A percentile compares a stretch with the other conserved stretches of the same genome.
These are phyloP conservation scores for Andrena chrysosceles DNA, from an alignment of 2,888 invertebrate species.

Conservation along the genomic window DNA sequence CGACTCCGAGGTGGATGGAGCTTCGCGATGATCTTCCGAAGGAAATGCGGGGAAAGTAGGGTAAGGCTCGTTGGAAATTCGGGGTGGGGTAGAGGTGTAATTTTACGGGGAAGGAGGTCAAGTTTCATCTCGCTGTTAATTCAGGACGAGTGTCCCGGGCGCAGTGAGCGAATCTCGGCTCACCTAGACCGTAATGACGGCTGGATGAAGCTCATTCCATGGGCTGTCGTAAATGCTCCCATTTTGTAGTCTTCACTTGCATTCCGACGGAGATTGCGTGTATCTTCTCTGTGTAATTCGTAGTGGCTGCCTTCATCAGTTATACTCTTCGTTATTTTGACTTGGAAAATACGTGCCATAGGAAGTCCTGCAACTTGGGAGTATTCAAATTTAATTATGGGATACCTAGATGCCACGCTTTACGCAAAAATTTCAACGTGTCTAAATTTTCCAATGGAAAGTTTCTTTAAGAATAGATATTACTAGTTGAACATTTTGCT, in stretches of 20 bases:
- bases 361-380: too few species aligned
- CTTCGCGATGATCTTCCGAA: too few species aligned
- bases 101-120: background rate
- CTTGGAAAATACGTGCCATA: too few species aligned
- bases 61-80: background rate
- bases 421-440: too few species aligned
- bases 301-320: too few species aligned
- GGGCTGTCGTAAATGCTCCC: constrained; percentile 16
- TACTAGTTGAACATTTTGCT: too few species aligned
- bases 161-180: constrained; percentile 12
- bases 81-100: background rate
- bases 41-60: too few species aligned
- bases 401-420: too few species aligned
- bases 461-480: too few species aligned
- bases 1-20: background rate
- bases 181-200: constrained; percentile 30
- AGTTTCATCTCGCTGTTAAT: constrained; percentile 4
- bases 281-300: constrained; percentile 12
- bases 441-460: too few species aligned
- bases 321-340: too few species aligned
- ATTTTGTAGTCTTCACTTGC: constrained; percentile 24
- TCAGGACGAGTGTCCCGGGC: background rate
- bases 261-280: constrained; percentile 21
- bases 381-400: too few species aligned
- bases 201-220: constrained; percentile 21